Conservation (phyloP, 2,888 invertebrate genomes). For the Nomada lathburiana region DNA sequence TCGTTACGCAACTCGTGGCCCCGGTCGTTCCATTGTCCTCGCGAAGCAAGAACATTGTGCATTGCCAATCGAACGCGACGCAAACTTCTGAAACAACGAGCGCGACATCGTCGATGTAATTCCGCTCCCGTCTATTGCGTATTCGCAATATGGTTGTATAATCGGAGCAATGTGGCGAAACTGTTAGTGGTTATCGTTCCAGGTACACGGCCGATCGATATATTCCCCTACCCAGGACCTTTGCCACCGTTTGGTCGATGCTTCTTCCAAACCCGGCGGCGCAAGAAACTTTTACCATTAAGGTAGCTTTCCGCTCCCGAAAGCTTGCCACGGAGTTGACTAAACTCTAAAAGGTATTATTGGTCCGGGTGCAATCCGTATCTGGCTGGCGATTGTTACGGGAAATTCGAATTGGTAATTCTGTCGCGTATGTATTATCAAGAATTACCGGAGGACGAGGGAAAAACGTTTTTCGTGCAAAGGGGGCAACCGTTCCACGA, state of each 20-base stretch:
- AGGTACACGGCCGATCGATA: constrained; percentile 52
- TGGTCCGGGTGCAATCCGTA: no score
- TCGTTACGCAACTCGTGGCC: constrained; percentile 56
- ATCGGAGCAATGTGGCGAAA: constrained; percentile 36
- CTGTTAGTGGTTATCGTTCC: constrained; percentile 59
- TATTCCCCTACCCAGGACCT: constrained; percentile 5
- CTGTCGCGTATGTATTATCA: no score
- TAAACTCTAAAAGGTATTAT: neutral
- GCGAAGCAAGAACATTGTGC: constrained; percentile 34
- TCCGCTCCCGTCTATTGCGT: constrained; percentile 52
- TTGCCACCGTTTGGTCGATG: constrained; percentile 56
- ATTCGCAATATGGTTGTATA: constrained; percentile 30
- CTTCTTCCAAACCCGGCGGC: neutral
- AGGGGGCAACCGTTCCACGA: neutral
- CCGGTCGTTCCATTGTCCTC: constrained; percentile 61
- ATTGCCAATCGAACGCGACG: constrained; percentile 38
- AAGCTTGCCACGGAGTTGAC: no score
- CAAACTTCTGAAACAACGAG: constrained; percentile 33
- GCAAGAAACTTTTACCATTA: constrained; percentile 14
- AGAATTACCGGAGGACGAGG: neutral
- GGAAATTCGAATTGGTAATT: constrained; percentile 6
- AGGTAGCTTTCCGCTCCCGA: neutral
- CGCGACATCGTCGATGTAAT: constrained; percentile 45
- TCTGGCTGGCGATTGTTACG: neutral
- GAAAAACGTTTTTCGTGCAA: neutral